Base-by-base conservation (phyloP, 2,113 vertebrate genomes). In the Lontra canadensis region DNA sequence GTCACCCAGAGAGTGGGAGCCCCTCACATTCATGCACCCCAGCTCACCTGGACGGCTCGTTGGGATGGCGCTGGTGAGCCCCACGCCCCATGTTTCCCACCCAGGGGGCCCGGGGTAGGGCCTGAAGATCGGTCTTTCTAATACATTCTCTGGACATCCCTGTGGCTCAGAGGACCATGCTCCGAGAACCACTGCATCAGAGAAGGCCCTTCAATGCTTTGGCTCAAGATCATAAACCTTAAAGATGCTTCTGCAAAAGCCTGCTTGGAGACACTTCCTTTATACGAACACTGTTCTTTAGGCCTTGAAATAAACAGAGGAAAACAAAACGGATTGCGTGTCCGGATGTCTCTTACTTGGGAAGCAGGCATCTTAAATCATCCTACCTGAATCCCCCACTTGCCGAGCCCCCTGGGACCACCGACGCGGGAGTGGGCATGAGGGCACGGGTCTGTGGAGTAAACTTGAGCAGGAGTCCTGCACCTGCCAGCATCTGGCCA, bases 401-500 rank as follows among this genome's bases (percentile, higher is more conserved):
- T 55, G 21, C 65, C 6, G 14, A 44, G 63, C 20, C 10, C 2
- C 63, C 12, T 49, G 44, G 34, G 10, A 12, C 80, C 25, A 9
- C 34, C 9, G 1, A 2, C 14, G 7, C 7, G 4, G 49, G 65
- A 34, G 59, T 17, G 6, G 14, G 25, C 25, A 0, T 36, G 42
- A 34, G 67, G 15, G 9, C 31, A 18, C 10, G 1, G 34, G 13
- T 17, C 13, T 74, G 11, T 34, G 29, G 18, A 47, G 13, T 21
- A 18, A 23, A 1, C 17, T 11, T 20, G 74, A 29, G 11, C 36
- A 0, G 5, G 3, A 1, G 42, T 4, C 31, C 25, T 36, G 34
- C 2, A 14, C 34, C 11, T 47, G 20, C 5, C 1, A 15, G 1
- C 8, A 1, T 1, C 26, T 1, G 36, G 49, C 6, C 39, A 2